phyloP scores from a whole-genome alignment of 2,797 vertebrate species.

The Peromyscus eremicus region DNA sequence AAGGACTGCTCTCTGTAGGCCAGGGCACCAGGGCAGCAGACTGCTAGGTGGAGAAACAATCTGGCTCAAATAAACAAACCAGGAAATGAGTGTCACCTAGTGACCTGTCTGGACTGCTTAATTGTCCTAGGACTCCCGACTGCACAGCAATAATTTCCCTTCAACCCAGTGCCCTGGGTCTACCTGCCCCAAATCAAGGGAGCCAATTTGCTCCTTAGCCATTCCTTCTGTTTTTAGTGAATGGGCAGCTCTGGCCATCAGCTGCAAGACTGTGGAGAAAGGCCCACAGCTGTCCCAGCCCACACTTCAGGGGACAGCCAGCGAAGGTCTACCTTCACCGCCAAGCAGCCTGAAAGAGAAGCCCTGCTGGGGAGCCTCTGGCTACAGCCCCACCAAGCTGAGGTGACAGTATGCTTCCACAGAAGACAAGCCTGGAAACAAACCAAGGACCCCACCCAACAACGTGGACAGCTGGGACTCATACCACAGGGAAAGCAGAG shows the following conservation, averaged over 20 bases:
- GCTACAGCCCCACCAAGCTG: neutral
- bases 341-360: neutral
- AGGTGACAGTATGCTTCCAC: neutral
- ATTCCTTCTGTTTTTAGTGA: constrained; percentile 34
- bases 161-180: neutral
- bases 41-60: constrained; percentile 55
- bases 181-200: constrained; percentile 7
- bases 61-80: constrained; percentile 79
- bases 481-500: neutral
- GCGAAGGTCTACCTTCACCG: neutral
- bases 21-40: neutral
- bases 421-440: neutral
- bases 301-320: neutral
- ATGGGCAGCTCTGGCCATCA: neutral
- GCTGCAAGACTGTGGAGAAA: neutral
- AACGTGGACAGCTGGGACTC: neutral
- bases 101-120: constrained; percentile 79
- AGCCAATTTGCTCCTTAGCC: constrained; percentile 14
- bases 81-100: constrained; percentile 80
- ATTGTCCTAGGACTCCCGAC: constrained; percentile 68
- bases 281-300: neutral
- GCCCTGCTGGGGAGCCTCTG: neutral
- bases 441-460: neutral
- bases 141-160: constrained; percentile 67
- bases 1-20: constrained; percentile 18